Evolutionary conservation across 2,888 invertebrate species (phyloP).

Genomic region (Harmothoe impar): DNA sequence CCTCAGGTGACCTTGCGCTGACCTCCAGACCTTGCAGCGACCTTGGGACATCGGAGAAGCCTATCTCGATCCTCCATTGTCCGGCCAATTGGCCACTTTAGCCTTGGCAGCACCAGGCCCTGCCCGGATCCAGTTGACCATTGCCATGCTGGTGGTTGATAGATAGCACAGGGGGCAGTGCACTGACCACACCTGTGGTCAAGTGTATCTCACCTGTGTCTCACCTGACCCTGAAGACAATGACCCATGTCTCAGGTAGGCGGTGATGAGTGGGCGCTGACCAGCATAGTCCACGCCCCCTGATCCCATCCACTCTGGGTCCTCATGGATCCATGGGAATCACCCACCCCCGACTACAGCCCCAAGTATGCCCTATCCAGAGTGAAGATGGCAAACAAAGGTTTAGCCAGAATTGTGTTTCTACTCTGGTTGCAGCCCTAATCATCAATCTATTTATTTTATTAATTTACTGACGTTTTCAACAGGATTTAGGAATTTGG

Average conservation of each 20-base stretch:
- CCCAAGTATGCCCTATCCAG: neutral
- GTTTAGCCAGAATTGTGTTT: too few relatives aligned
- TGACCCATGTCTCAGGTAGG: slow-evolving; percentile 41
- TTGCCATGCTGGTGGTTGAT: slow-evolving; percentile 57
- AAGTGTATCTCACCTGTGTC: slow-evolving; percentile 18
- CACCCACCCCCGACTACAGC: neutral
- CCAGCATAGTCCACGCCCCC: neutral
- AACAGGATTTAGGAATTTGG: too few relatives aligned
- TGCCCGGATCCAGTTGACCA: slow-evolving; percentile 37
- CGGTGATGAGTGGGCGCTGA: slow-evolving; percentile 58
- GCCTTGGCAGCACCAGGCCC: neutral
- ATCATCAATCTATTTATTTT: too few relatives aligned
- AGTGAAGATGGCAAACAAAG: too few relatives aligned
- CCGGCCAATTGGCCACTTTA: slow-evolving; percentile 36
- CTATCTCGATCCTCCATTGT: slow-evolving; percentile 44
- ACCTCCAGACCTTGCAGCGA: slow-evolving; percentile 25
- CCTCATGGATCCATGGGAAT: slow-evolving; percentile 24
- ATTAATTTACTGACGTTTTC: too few relatives aligned
- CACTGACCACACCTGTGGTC: slow-evolving; percentile 18
- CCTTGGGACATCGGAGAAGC: slow-evolving; percentile 54
- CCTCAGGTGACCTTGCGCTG: slow-evolving; percentile 3
- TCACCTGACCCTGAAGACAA: slow-evolving; percentile 43
- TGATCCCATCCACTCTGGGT: neutral
- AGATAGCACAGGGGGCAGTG: neutral
- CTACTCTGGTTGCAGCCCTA: too few relatives aligned